These are phyloP conservation scores for Dexiosoma caninum DNA, from an alignment of 2,888 invertebrate genomes.

Conservation along the genomic window DNA sequence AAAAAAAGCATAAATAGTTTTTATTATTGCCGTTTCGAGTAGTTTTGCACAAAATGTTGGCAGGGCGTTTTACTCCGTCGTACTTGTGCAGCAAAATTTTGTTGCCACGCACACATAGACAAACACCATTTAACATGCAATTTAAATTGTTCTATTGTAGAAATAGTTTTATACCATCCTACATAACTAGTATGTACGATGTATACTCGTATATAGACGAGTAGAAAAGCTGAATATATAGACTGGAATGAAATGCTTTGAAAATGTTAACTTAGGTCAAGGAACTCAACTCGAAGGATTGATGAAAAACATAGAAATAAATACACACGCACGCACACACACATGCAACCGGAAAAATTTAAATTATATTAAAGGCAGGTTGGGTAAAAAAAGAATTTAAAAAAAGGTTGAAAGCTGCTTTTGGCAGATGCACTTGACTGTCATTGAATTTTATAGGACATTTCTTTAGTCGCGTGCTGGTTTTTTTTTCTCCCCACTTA, in stretches of 20 bases:
- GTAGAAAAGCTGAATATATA: slow-evolving; percentile 44
- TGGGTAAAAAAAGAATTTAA: slow-evolving; percentile 9
- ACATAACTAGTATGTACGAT: background rate
- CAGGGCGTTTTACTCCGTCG: slow-evolving; percentile 37
- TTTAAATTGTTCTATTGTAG: slow-evolving; percentile 39
- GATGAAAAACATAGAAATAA: background rate
- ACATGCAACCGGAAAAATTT: background rate
- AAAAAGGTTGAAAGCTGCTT: slow-evolving; percentile 39
- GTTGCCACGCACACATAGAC: background rate
- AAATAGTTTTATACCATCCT: slow-evolving; percentile 31
- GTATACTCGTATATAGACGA: background rate
- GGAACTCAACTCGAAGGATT: slow-evolving; percentile 61
- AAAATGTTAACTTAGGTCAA: slow-evolving; percentile 66
- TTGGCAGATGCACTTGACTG: slow-evolving; percentile 55
- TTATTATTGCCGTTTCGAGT: background rate
- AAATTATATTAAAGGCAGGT: slow-evolving; percentile 47
- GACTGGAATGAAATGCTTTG: slow-evolving; percentile 62
- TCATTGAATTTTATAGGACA: slow-evolving; percentile 45
- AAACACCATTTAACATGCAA: slow-evolving; percentile 16
- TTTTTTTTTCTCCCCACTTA: background rate
- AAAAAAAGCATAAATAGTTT: slow-evolving; percentile 5
- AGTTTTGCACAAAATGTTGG: background rate
- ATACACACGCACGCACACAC: background rate
- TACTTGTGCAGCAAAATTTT: slow-evolving; percentile 12
- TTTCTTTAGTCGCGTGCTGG: background rate